Base-by-base conservation (phyloP, 2,888 invertebrate genomes). In the Norana najaformis region DNA sequence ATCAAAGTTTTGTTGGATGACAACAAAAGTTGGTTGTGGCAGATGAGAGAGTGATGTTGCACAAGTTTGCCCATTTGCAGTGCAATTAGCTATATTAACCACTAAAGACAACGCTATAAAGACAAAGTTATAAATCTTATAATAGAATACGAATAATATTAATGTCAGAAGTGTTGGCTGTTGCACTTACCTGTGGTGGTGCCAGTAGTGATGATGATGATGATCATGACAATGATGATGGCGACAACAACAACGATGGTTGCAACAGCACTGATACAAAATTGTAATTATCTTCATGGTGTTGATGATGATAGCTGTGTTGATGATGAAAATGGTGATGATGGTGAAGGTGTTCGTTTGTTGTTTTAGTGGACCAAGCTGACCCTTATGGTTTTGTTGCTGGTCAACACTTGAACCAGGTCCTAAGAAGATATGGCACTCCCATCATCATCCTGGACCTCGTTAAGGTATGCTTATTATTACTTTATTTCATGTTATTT, bases 381-480 rank as follows among this genome's bases (percentile, higher is more conserved):
- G 94, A 94, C 91, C 94, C 95, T 0, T 94, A 93, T 92, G 94
- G 93, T 88, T 92, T 93, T 89, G 93, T 93, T 16, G 94, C 96
- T 96, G 95, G 94, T 11, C 92, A 93, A 88, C 95, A 96, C 92
- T 95, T 95, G 92, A 94, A 95, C 93, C 93, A 94, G 89, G 91
- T 95, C 30, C 90, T 95, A 82, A 91, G 92, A n/a, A 91, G 95
- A 90, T 98, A 98, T 95, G 99, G 99, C 0, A 96, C 98, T 0
- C 99, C 99, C 0, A 96, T 98, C 39, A 97, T 98, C 93, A 97
- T 98, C 92, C 95, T 99, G 2, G 98, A 99, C 95, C 95, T 99
- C 90, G 98, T 99, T 0, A 99, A 99, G 94, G 94, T 95, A 8
- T 2, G 36, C 36, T 69, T 37, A 53, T 89, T 69, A 34, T 69